Base-by-base conservation (phyloP, 2,888 invertebrate species). In the Heliothis peltigera region DNA sequence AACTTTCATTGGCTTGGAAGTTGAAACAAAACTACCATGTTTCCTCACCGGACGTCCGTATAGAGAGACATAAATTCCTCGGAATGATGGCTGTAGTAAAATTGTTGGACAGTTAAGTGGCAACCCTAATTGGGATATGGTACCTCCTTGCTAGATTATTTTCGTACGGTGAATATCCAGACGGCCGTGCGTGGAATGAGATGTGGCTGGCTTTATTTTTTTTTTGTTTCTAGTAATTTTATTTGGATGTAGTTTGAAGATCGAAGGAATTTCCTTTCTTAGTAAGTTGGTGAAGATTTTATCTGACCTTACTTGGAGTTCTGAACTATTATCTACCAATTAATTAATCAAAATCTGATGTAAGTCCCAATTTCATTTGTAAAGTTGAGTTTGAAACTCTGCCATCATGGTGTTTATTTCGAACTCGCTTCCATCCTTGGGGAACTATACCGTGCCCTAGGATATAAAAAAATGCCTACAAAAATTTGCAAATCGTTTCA, bases 81-180 rank as follows among this genome's bases (percentile, higher is more conserved):
- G n/a, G 71, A 73, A 56, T 60, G 35, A 75, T 65, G 65, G 48
- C 28, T 54, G 47, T 57, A 35, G 39, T 73, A 57, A 70, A 73
- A 70, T 49, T 2, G 6, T 44, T n/a, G 25, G 46, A 39, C 54
- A 35, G 21, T 35, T 18, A 48, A 60, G 53, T 61, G 51, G 8
- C 79, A 75, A 12, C 81, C 79, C 68, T 79, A 64, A 64, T 67
- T 63, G 47, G 75, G 63, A 47, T 44, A 19, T 42, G 44, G 68
- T 57, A 58, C 62, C 63, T 64, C 61, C 63, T 65, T 63, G 53
- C 62, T 64, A 42, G 70, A 68, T 68, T 77, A 80, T 78, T 79
- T 79, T 80, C 61, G 79, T 70, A 59, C 70, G 46, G 43, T 57
- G 59, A 61, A 66, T 55, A 63, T 39, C 53, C 46, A 61, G 64